Evolutionary conservation across 1,140 invertebrate species (phyloP).

Genomic region (Probaryconus sp.): DNA sequence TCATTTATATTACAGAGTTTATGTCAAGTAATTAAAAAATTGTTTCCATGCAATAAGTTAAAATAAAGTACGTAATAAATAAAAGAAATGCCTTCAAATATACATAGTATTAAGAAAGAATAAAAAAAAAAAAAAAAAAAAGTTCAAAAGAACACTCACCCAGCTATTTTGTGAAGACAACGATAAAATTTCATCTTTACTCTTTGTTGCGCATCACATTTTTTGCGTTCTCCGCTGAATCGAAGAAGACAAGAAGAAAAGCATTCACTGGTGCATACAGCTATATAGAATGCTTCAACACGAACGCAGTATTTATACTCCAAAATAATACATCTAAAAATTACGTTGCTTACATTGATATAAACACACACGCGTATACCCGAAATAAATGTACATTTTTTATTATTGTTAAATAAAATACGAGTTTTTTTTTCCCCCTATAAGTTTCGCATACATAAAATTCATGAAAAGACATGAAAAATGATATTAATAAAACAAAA

Average conservation of each 20-base stretch:
- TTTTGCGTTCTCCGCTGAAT: slow-evolving; percentile 67
- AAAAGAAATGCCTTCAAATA: slow-evolving; percentile 21
- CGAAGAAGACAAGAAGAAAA: slow-evolving; percentile 66
- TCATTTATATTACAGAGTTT: too few relatives aligned
- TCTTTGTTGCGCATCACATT: slow-evolving; percentile 65
- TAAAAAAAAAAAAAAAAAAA: slow-evolving; percentile 46
- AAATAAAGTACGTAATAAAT: too few relatives aligned
- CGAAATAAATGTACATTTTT: too few relatives aligned
- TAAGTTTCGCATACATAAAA: too few relatives aligned
- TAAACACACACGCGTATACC: too few relatives aligned
- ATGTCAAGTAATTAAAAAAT: too few relatives aligned
- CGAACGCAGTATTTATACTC: slow-evolving; percentile 49
- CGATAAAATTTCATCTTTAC: slow-evolving; percentile 64
- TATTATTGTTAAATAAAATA: too few relatives aligned
- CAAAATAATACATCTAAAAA: slow-evolving; percentile 57
- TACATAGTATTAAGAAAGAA: slow-evolving; percentile 29
- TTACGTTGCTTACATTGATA: slow-evolving; percentile 32
- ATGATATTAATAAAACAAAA: too few relatives aligned
- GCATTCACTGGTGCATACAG: slow-evolving; percentile 60
- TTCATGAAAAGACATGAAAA: too few relatives aligned
- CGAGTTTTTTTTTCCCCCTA: too few relatives aligned
- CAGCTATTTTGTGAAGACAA: slow-evolving; percentile 54
- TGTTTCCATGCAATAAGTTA: too few relatives aligned
- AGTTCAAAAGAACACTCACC: slow-evolving; percentile 37
- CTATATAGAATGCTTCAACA: slow-evolving; percentile 56